Evolutionary conservation across 2,888 invertebrate species (phyloP), one percentile per base, ranked within the genome.

Genomic region (Acrobasis repandana): DNA sequence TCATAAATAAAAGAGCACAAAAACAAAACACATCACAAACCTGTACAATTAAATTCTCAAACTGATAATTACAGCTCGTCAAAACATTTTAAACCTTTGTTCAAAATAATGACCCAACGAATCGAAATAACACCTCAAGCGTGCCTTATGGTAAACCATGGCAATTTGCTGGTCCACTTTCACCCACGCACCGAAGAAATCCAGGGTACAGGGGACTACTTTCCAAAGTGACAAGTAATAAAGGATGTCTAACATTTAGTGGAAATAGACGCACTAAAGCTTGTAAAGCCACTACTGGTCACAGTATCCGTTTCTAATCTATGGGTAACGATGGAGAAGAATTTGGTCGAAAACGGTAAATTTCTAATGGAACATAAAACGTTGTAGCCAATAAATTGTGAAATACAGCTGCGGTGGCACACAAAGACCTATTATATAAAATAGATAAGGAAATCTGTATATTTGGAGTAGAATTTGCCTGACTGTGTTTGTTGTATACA

Each of bases 141-240:
- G 58, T 65, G 67, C 65, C 62, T 66, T 66, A 68, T 65, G 66
- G 63, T 68, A 67, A 68, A 67, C 64, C 61, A 65, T 67, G 68
- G 74, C 71, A 77, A 76, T 76, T 77, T 74, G 69, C 66, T 63
- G 68, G 69, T 67, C 65, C 67, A 74, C 83, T 83, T 83, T 83
- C 83, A 70, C 81, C 73, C 64, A 76, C 74, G 75, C 76, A 76
- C 73, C 72, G 72, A 74, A 73, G 69, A 67, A 67, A 67, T 59
- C 56, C 62, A 57, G 63, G 59, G 70, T 50, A 50, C 50, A 70
- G 64, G 64, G 66, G 63, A 65, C 67, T 64, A 65, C 75, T 76
- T 76, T 76, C 71, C 70, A 74, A 69, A 65, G 63, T 70, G 65
- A 70, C 60, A 67, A 65, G 65, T 63, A 66, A 65, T 67, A 67